Evolutionary conservation across 2,113 vertebrate species (phyloP), one percentile per base, ranked within the genome.

Genomic region (Morphnarchus princeps): DNA sequence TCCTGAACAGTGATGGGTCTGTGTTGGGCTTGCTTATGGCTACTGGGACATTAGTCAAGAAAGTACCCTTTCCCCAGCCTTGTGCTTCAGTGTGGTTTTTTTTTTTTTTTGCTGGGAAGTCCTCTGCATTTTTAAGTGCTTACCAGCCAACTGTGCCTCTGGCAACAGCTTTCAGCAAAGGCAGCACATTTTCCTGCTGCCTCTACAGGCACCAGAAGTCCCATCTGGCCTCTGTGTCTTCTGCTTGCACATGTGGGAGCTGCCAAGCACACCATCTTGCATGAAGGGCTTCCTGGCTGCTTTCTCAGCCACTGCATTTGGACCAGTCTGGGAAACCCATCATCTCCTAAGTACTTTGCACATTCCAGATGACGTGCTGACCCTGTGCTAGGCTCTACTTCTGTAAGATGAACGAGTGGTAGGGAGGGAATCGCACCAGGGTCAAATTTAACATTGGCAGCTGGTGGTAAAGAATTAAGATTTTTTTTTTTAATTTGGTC

Each of bases 41-140:
- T 81, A 38, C 26, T 0, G 0, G 22, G 19, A 6, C 42, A 21
- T 40, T 5, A 57, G 24, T 12, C 0, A 1, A 54, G 31, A 54
- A 87, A 74, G 9, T 8, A 54, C 4, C 13, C 5, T 42, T 22
- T 61, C 6, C 5, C 5, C 34, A 65, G 9, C 7, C 13, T 69
- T 79, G 17, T 74, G 20, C 26, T 72, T 74, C 52, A 52, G 10
- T 16, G 14, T 36, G 31, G 3, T n/a, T 17, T 40, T 24, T 38
- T 24, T 38, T 49, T 43, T n/a, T 17, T 28, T 6, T 2, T 9
- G 0, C 7, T 52, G 58, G 11, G 9, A 25, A 76, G 6, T 73
- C 13, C 16, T 80, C 24, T 70, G 22, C 5, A 25, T 49, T 77
- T 80, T 49, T 17, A 84, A 93, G 59, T 5, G 19, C 7, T 22